Conservation (phyloP, 2,888 invertebrate genomes). For the Cancer borealis region DNA sequence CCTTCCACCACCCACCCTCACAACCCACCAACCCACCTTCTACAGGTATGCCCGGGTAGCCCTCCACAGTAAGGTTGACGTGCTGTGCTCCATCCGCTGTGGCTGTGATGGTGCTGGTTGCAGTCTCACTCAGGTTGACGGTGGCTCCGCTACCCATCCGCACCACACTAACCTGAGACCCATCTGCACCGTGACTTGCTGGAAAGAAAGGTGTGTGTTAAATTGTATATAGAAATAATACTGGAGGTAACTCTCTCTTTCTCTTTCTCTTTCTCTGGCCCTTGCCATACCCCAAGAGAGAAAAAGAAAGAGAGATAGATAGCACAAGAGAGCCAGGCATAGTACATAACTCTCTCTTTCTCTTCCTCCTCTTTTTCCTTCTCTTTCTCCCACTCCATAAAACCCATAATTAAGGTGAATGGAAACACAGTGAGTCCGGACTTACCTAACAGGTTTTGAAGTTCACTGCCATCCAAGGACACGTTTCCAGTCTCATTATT, state of each 20-base stretch:
- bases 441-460: slow-evolving; percentile 90
- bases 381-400: too few relatives aligned
- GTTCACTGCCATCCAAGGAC: slow-evolving; percentile 89
- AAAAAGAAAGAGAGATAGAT: not conserved
- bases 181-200: slow-evolving; percentile 75
- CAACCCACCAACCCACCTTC: slow-evolving; percentile 59
- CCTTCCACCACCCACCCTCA: too few relatives aligned
- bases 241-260: too few relatives aligned
- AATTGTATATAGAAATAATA: not conserved
- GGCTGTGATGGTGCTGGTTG: slow-evolving; percentile 38
- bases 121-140: slow-evolving; percentile 55
- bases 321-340: not conserved
- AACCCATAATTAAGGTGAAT: too few relatives aligned
- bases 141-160: slow-evolving; percentile 73
- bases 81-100: slow-evolving; percentile 62
- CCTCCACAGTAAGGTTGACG: slow-evolving; percentile 69
- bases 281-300: too few relatives aligned
- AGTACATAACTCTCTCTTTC: too few relatives aligned
- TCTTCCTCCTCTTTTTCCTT: too few relatives aligned
- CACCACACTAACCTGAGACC: slow-evolving; percentile 75
- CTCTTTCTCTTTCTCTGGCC: too few relatives aligned
- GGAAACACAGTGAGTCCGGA: slow-evolving; percentile 72
- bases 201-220: not conserved
- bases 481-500: slow-evolving; percentile 92
- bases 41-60: slow-evolving; percentile 64